Evolutionary conservation across 2,113 vertebrate species (phyloP).

Genomic region (Cichladusa arquata): DNA sequence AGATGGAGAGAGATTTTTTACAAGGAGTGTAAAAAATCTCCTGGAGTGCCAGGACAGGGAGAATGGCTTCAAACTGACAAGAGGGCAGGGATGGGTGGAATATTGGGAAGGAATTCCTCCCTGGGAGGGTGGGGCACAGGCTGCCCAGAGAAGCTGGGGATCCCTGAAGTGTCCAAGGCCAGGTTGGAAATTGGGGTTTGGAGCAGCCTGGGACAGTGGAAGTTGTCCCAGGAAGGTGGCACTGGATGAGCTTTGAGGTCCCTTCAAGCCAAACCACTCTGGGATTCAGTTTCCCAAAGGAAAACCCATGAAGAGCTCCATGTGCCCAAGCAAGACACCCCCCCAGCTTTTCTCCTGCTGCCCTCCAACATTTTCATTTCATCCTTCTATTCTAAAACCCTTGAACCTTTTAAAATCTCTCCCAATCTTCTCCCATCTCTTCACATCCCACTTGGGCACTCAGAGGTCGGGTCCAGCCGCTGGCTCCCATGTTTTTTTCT

Average conservation of each 20-base stretch:
- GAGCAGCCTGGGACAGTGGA: rapidly evolving
- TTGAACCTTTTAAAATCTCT: not conserved
- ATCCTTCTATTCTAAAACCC: not conserved
- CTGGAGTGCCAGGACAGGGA: not conserved
- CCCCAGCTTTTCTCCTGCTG: not conserved
- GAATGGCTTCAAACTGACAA: not conserved
- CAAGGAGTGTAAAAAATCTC: too few relatives aligned
- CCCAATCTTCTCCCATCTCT: not conserved
- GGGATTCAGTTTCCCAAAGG: not conserved
- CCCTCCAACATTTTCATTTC: not conserved
- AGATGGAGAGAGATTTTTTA: not conserved
- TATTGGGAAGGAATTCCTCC: not conserved
- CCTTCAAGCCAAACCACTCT: not conserved
- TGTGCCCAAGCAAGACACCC: not conserved
- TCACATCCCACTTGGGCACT: not conserved
- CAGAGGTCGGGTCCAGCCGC: not conserved
- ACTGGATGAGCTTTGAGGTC: not conserved
- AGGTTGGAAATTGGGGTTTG: rapidly evolving
- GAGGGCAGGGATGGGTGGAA: not conserved
- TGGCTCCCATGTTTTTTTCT: not conserved
- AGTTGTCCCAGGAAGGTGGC: not conserved
- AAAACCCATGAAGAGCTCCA: not conserved
- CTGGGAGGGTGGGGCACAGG: not conserved
- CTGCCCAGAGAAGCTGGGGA: not conserved
- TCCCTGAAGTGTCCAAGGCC: not conserved